Evolutionary conservation across 2,888 invertebrate species (phyloP).

Genomic region (Halictus quadricinctus): DNA sequence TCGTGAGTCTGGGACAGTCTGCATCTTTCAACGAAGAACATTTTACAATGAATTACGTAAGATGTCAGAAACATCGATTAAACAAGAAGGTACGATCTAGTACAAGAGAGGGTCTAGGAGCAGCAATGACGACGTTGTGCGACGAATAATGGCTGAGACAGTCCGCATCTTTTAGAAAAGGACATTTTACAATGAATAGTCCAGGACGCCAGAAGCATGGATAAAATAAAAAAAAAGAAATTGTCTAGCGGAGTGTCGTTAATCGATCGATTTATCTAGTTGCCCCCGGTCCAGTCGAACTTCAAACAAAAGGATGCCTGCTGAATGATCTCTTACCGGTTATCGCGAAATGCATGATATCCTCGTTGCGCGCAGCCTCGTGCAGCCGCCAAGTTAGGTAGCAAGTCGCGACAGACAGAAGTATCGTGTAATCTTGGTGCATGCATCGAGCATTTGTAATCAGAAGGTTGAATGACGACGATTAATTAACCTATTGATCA

Average conservation of each 20-base stretch:
- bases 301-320: background rate
- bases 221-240: background rate
- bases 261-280: background rate
- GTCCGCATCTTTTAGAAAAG: background rate
- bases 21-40: conserved; percentile 83
- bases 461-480: conserved; percentile 17
- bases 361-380: conserved; percentile 85
- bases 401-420: conserved; percentile 90
- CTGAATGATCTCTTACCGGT: conserved; percentile 83
- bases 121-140: background rate
- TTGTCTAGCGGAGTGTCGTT: background rate
- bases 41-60: background rate
- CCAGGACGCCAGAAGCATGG: background rate
- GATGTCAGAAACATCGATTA: background rate
- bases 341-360: conserved; percentile 88
- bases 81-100: background rate
- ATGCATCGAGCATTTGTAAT: background rate
- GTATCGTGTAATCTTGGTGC: conserved; percentile 87
- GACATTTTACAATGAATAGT: background rate
- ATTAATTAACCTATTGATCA: background rate
- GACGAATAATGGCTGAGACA: background rate
- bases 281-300: background rate
- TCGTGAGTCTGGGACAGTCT: conserved; percentile 90
- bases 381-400: conserved; percentile 89
- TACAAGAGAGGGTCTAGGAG: background rate